Conservation (phyloP, 2,113 vertebrate species). For the Antidorcas marsupialis region DNA sequence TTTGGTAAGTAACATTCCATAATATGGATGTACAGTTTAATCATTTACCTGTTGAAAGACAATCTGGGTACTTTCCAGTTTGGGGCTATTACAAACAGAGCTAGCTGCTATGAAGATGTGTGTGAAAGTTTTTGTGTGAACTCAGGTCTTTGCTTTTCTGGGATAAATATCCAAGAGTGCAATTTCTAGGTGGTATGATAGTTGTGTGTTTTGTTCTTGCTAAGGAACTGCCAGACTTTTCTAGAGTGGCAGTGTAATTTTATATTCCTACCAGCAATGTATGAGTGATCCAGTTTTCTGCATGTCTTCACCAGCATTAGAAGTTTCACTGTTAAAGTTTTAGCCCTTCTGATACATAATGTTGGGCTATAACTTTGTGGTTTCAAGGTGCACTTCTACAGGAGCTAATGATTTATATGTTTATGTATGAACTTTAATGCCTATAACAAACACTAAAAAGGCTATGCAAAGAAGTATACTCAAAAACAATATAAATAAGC, state of each 20-base stretch:
- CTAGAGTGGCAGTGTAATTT: not conserved
- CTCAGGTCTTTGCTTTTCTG: not conserved
- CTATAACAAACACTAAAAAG: not conserved
- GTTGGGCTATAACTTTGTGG: not conserved
- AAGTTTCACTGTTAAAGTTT: not conserved
- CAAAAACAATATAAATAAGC: not conserved
- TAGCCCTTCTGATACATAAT: not conserved
- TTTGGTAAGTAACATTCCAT: not conserved
- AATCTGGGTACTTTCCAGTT: not conserved
- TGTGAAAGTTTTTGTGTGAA: not conserved
- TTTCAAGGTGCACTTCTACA: not conserved
- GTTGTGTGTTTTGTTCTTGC: not conserved
- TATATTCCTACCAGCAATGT: not conserved
- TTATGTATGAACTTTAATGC: not conserved
- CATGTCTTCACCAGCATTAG: not conserved
- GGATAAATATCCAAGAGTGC: not conserved
- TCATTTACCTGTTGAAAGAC: not conserved
- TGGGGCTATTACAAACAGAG: not conserved
- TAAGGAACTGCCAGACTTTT: not conserved
- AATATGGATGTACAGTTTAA: not conserved
- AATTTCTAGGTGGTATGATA: not conserved
- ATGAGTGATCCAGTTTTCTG: not conserved
- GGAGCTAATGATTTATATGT: not conserved
- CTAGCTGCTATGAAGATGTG: not conserved
- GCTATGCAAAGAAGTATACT: not conserved